Evolutionary conservation across 2,113 vertebrate species (phyloP).

Genomic region (Lepus europaeus): DNA sequence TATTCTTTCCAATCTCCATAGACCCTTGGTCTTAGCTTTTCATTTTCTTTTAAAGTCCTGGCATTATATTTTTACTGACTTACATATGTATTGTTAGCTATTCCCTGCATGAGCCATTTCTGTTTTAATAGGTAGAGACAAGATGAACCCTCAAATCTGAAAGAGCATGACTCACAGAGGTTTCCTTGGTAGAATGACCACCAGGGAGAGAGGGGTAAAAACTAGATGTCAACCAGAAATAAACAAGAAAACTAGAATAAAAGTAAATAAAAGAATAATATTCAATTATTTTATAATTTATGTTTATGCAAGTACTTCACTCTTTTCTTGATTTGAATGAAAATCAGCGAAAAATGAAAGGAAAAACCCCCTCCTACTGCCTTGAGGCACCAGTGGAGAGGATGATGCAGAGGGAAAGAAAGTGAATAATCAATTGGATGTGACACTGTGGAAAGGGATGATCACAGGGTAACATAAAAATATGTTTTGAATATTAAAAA

Average conservation of each 20-base stretch:
- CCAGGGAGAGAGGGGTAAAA: neutral
- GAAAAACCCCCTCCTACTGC: neutral
- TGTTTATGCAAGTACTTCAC: neutral
- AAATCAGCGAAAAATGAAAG: neutral
- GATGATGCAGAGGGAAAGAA: neutral
- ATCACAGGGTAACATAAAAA: neutral
- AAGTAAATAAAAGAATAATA: neutral
- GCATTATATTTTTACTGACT: neutral
- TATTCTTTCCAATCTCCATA: fast-evolving
- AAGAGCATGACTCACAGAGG: neutral
- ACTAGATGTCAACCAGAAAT: too few species aligned
- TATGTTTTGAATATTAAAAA: slow-evolving; percentile 34
- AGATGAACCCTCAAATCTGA: neutral
- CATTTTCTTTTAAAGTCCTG: neutral
- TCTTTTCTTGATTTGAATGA: slow-evolving; percentile 30
- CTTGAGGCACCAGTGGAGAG: neutral
- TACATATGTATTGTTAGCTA: neutral
- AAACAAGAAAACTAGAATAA: neutral
- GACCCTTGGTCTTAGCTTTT: neutral
- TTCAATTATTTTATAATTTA: slow-evolving; percentile 1
- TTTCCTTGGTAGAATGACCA: neutral
- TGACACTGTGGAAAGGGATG: neutral
- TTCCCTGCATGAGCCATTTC: neutral
- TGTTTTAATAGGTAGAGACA: neutral
- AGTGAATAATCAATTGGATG: slow-evolving; percentile 26